Evolutionary conservation across 2,888 invertebrate species (phyloP), one percentile per base, ranked within the genome.

Genomic region (Antheraea assamensis): DNA sequence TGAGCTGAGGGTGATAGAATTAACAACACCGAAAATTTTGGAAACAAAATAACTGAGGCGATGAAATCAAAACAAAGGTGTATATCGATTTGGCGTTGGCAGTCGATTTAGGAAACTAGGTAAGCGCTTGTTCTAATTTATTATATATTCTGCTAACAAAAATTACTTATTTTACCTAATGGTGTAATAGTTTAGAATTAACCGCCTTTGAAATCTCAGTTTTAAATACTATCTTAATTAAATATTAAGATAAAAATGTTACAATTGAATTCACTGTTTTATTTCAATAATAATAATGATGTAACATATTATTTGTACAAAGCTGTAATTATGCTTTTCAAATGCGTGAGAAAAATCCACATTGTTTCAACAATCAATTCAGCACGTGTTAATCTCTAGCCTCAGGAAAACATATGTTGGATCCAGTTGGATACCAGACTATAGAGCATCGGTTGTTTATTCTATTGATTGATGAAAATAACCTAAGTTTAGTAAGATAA

Each of bases 21-120:
- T n/a, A 42, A 30, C 58, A 42, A 35, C 71, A 58, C 71, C 75
- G 52, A 30, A 72, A 47, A 70, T 75, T 74, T 75, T 72, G 72
- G 71, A 61, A 72, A 68, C 52, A 71, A 61, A 64, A 64, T 27
- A 71, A 68, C 76, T 81, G 82, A 79, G 81, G 80, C 79, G 83
- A 78, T 76, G 78, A 82, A 86, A 88, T 84, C 87, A 92, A 92
- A 91, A 91, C 90, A 91, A 90, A 91, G 86, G 89, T 90, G 88
- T 90, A 82, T 86, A 92, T 91, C 82, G 92, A 92, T 92, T 91
- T 79, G 82, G 84, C 83, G 87, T 83, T 85, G 85, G 85, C 85
- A 85, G 84, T 85, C 86, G 85, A 84, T 86, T 83, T 79, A 81
- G 82, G 76, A 76, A 78, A 78, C 80, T 78, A 79, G 83, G 86